Base-by-base conservation (phyloP, 2,888 invertebrate genomes). In the Lasioglossum marginatum region DNA sequence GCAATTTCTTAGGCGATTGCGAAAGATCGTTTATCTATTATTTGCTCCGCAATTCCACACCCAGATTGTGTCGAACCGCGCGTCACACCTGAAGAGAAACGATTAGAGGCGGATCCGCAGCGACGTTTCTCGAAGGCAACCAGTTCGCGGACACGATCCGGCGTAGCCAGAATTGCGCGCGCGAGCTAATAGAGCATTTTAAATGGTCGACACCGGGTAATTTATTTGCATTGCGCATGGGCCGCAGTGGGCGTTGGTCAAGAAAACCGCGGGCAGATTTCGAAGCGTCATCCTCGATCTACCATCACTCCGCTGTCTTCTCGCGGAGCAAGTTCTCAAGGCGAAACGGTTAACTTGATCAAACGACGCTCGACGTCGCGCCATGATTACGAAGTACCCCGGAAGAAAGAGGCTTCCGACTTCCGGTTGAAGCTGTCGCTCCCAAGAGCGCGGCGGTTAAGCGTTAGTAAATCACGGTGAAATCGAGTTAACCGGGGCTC, bases 181-280 rank as follows among this genome's bases (percentile, higher is more conserved):
- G 73, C 68, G 76, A 71, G 71, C 60, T 78, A 73, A 84, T 83
- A 68, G 71, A 81, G 48, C n/a, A 48, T 74, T 75, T 81, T 75
- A 71, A 85, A 82, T 57, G 87, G 60, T 8, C 43, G 68, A 52
- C 77, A 80, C 76, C 63, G 82, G 83, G 74, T 83, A 86, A 88
- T 88, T 89, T 87, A 83, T 88, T 88, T 79, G 72, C 83, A 70
- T 72, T 66, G 77, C 87, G 87, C 88, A 90, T 77, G 85, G 66
- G 48, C 52, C 45, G 60, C 10, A 57, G 71, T 80, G 71, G 48
- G 71, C 78, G 77, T 66, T 71, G 77, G 57, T 73, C 68, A 37
- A 68, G 63, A 73, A 82, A 73, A 34, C 72, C 48, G 57, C 74
- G 19, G 16, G 73, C 80, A 63, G 45, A 75, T 86, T 75, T 52